Conservation (phyloP, 2,888 invertebrate species). For the Agrypnus murinus region DNA sequence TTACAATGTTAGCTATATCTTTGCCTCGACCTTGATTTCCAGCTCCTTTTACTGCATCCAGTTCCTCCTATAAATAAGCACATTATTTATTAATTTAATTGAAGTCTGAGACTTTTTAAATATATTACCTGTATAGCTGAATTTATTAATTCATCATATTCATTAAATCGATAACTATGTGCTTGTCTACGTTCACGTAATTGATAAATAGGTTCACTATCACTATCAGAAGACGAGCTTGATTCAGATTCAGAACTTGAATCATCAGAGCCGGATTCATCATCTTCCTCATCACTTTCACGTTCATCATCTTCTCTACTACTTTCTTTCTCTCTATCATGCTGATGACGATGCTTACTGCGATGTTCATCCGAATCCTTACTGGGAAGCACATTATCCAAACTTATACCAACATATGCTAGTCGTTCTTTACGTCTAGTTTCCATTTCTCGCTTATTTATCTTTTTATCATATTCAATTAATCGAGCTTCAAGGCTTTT, state of each 20-base stretch:
- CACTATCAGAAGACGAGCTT: slow-evolving; percentile 63
- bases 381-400: slow-evolving; percentile 79
- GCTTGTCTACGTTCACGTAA: slow-evolving; percentile 86
- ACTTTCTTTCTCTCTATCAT: slow-evolving; percentile 68
- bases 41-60: slow-evolving; percentile 83
- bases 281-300: slow-evolving; percentile 60
- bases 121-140: slow-evolving; percentile 84
- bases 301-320: slow-evolving; percentile 63
- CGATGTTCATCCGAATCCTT: slow-evolving; percentile 61
- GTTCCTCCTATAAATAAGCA: slow-evolving; percentile 76
- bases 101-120: too few relatives aligned
- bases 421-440: slow-evolving; percentile 80
- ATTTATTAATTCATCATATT: slow-evolving; percentile 96
- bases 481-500: slow-evolving; percentile 83
- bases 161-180: slow-evolving; percentile 90
- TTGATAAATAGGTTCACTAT: slow-evolving; percentile 86
- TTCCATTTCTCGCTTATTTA: slow-evolving; percentile 80
- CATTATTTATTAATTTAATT: slow-evolving; percentile 11
- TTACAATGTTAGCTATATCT: slow-evolving; percentile 93
- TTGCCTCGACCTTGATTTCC: slow-evolving; percentile 91
- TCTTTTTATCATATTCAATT: slow-evolving; percentile 83
- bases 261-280: slow-evolving; percentile 56
- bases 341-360: slow-evolving; percentile 59
- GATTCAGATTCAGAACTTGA: slow-evolving; percentile 60
- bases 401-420: slow-evolving; percentile 84